These are phyloP conservation scores for Periophthalmus magnuspinnatus DNA, from an alignment of 2,797 vertebrate genomes.

Conservation along the genomic window DNA sequence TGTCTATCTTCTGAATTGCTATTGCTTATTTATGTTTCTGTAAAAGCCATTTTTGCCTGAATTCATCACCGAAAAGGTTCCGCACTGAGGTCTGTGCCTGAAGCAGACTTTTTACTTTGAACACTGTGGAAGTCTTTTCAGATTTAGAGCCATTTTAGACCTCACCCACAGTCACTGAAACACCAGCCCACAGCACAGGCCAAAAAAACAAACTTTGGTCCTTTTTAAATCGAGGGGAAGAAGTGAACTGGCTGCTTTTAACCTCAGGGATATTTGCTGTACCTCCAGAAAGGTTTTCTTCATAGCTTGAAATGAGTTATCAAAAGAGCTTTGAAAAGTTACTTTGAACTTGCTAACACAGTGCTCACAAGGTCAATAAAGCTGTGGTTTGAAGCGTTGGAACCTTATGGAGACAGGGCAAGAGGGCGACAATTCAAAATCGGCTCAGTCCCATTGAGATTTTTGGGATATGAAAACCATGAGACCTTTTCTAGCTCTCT, in stretches of 20 bases:
- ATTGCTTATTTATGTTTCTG: neutral
- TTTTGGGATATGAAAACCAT: neutral
- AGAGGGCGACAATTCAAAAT: neutral
- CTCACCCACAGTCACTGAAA: neutral
- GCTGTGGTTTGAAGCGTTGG: neutral
- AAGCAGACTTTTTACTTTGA: constrained; percentile 6
- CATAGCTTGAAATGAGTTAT: neutral
- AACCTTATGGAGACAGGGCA: neutral
- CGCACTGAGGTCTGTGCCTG: neutral
- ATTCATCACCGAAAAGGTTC: neutral
- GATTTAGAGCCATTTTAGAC: neutral
- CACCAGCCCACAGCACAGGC: neutral
- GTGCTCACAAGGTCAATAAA: neutral
- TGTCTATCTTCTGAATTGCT: neutral
- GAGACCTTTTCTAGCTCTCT: too few relatives aligned
- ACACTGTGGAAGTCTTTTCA: neutral
- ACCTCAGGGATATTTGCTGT: neutral
- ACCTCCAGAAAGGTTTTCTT: neutral
- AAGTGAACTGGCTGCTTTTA: constrained; percentile 8
- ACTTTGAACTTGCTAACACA: neutral
- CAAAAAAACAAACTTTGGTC: neutral
- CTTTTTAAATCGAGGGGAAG: neutral
- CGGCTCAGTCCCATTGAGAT: too few relatives aligned
- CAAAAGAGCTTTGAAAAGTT: neutral
- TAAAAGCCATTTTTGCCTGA: constrained; percentile 4